Percentiles rank a stretch among this genome's conserved stretches.
Conservation (phyloP, 2,113 vertebrate species). For the Alces alces region DNA sequence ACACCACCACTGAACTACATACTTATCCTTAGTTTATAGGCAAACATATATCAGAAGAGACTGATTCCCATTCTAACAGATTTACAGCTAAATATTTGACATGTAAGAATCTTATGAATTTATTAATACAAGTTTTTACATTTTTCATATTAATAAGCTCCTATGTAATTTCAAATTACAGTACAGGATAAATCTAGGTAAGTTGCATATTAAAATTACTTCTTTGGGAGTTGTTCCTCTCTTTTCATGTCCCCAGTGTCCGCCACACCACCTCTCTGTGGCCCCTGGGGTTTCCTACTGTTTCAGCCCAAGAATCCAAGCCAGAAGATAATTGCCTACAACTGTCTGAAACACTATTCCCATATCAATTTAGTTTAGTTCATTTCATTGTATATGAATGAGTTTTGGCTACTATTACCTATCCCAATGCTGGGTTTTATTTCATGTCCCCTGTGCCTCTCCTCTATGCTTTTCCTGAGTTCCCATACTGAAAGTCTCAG, state of each 20-base stretch:
- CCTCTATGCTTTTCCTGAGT: not conserved
- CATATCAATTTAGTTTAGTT: not conserved
- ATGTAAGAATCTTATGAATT: not conserved
- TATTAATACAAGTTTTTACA: not conserved
- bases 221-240: not conserved
- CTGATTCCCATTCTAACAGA: not conserved
- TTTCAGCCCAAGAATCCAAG: not conserved
- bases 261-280: not conserved
- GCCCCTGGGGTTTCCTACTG: not conserved
- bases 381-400: not conserved
- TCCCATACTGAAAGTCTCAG: not conserved
- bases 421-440: not conserved
- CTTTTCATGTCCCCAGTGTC: not conserved
- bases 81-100: not conserved
- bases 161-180: not conserved
- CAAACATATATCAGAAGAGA: not conserved
- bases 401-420: not conserved
- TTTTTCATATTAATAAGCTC: not conserved
- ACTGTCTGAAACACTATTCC: not conserved
- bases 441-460: not conserved
- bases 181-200: not conserved
- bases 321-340: not conserved
- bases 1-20: not conserved
- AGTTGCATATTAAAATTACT: not conserved
- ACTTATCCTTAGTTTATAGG: not conserved